Conservation (phyloP, 2,113 vertebrate species). For the Gallinago jamesoni region DNA sequence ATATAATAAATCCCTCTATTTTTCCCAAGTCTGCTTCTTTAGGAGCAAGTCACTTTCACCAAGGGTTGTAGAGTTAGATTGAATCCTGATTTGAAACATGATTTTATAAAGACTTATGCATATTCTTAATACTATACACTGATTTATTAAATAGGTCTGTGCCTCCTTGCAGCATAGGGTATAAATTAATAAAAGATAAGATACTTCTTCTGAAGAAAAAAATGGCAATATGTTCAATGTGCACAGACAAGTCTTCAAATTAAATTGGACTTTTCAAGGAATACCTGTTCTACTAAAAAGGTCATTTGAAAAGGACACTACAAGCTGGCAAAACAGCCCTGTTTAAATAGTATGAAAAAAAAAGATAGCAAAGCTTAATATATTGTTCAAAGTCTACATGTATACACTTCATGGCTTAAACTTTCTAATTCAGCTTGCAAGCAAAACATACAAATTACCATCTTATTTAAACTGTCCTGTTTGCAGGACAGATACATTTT, state of each 20-base stretch:
- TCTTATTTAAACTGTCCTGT: not conserved
- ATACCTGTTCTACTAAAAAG: constrained; percentile 2
- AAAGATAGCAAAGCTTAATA: not conserved
- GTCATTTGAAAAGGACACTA: not conserved
- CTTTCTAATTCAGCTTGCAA: not conserved
- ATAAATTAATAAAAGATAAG: constrained; percentile 9
- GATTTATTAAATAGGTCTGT: not conserved
- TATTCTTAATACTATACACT: not conserved
- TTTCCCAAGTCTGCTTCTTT: not conserved
- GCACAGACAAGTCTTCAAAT: not conserved
- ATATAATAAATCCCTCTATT: not conserved
- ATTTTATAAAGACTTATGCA: not conserved
- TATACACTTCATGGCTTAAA: not conserved
- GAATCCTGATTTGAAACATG: not conserved
- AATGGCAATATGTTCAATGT: not conserved
- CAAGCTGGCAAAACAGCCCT: not conserved
- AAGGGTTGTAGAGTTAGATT: not conserved
- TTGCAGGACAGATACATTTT: not conserved
- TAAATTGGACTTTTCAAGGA: not conserved
- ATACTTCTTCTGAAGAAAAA: not conserved
- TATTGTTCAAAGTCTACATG: not conserved
- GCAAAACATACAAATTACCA: not conserved
- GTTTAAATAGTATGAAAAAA: not conserved
- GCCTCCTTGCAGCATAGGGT: not conserved
- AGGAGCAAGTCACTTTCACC: not conserved